Base-by-base conservation (phyloP, 1,140 invertebrate genomes). In the Drosophila lacteicornis region DNA sequence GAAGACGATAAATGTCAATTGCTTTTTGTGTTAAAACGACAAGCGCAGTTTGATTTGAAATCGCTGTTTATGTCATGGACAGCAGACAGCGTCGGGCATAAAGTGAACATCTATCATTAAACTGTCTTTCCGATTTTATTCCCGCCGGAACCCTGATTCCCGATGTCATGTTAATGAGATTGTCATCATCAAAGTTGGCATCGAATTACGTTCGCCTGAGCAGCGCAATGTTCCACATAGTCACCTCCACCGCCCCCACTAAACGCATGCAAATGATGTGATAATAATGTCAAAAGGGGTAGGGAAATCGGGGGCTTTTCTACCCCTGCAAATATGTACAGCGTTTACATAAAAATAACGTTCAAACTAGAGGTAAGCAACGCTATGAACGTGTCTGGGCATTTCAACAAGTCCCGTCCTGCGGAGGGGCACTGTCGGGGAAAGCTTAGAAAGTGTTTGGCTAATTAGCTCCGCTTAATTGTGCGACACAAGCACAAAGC, bases 101-200 rank as follows among this genome's bases (percentile, higher is more conserved):
- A 77, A 74, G 40, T 27, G 49, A 77, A 45, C 75, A 77, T 76
- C 75, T 60, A 77, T 77, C 73, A 68, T 60, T 56, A 56, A 68
- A 77, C 43, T 77, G 69, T 53, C 45, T 68, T 30, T 49, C 49
- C 19, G 62, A 77, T 77, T 77, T 68, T 60, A 77, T 77, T 45
- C 56, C 67, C 66, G 60, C 33, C 36, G 38, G 30, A 33, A 50
- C 75, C 58, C 49, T 53, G 75, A 86, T 86, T 82, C 47, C 74
- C 74, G 67, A 73, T 71, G 83, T 83, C 77, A 84, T 75, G 67
- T 80, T 88, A 87, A 87, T 87, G 83, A 88, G 83, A 88, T 83
- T 88, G 84, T 84, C 84, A 60, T 88, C 69, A 51, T 62, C 69
- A 87, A 78, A 84, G 81, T 84, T 84, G 81, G 79, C 77, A 83